Evolutionary conservation across 2,797 vertebrate species (phyloP), one percentile per base, ranked within the genome.

Genomic region (Catostomus latipinnis): DNA sequence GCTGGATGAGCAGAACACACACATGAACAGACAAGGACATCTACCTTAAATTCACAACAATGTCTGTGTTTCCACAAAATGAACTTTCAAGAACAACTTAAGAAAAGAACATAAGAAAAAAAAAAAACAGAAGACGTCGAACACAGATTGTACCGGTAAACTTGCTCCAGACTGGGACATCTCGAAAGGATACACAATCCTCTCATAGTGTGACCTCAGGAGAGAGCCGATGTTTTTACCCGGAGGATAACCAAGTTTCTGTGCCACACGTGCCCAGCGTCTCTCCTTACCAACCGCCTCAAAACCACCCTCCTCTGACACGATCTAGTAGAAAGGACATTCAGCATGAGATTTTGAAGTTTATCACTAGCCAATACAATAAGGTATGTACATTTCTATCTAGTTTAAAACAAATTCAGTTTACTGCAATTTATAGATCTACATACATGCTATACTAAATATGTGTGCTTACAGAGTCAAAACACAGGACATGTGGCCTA

Each of bases 141-240:
- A 5, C 12, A 62, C 34, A 34, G 34, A 34, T 4, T 34, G 10
- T 95, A 98, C 96, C 96, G 93, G 95, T 87, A 98, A 76, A 83
- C 94, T 97, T 86, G 96, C 92, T 76, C 97, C 97, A 1, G 96
- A 97, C 82, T 99, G 97, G 92, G 96, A 99, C 95, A 97, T 94
- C 89, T 98, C 96, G 82, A 97, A 99, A 18, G 97, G 97, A 90
- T 96, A 97, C 85, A 98, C 95, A 34, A 98, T 97, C 81, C 97
- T 95, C 91, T 99, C 97, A 58, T 97, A 98, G 91, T 98, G 97
- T 1, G 97, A 97, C 12, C 97, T 95, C 82, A 99, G 91, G 70
- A 99, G 91, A 6, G 97, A 98, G 76, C 97, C 97, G 0, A 98
- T 96, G 90, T 98, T 98, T 88, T 97, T 98, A 43, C 97, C 97